phyloP scores from a whole-genome alignment of 2,797 vertebrate species.

The Erpetoichthys calabaricus region DNA sequence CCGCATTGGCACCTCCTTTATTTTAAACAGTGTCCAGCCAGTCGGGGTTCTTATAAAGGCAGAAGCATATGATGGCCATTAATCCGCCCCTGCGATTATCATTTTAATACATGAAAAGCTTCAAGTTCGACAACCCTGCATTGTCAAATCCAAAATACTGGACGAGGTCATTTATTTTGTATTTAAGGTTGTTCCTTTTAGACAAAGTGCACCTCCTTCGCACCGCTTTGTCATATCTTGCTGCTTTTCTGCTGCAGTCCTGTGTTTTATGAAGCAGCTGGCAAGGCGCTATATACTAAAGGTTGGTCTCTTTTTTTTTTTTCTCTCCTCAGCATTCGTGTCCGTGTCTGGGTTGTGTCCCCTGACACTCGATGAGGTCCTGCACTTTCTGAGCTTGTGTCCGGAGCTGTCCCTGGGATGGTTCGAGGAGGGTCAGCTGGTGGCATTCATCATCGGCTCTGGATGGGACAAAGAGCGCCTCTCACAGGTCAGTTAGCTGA shows the following conservation, averaged over 20 bases:
- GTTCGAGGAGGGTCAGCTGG: slow-evolving; percentile 60
- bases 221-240: not conserved
- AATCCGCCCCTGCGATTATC: too few relatives aligned
- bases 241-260: not conserved
- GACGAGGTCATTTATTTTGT: not conserved
- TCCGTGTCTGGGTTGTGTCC: slow-evolving; percentile 61
- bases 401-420: slow-evolving; percentile 59
- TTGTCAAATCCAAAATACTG: too few relatives aligned
- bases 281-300: not conserved
- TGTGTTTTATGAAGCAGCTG: not conserved
- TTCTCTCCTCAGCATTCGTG: slow-evolving; percentile 39
- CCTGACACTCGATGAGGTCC: slow-evolving; percentile 53
- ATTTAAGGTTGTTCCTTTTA: too few relatives aligned
- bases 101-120: too few relatives aligned
- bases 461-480: slow-evolving; percentile 58
- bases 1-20: too few relatives aligned
- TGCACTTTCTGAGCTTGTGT: slow-evolving; percentile 51
- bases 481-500: slow-evolving; percentile 34
- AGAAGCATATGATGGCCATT: too few relatives aligned
- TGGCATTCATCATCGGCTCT: slow-evolving; percentile 59
- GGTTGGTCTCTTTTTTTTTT: not conserved
- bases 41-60: too few relatives aligned
- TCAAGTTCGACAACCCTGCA: too few relatives aligned
- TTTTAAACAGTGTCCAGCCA: too few relatives aligned
- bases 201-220: not conserved